Percentiles rank a stretch among this genome's conserved stretches.
Conservation (phyloP, 2,888 invertebrate species). For the Tachystola acroxantha region DNA sequence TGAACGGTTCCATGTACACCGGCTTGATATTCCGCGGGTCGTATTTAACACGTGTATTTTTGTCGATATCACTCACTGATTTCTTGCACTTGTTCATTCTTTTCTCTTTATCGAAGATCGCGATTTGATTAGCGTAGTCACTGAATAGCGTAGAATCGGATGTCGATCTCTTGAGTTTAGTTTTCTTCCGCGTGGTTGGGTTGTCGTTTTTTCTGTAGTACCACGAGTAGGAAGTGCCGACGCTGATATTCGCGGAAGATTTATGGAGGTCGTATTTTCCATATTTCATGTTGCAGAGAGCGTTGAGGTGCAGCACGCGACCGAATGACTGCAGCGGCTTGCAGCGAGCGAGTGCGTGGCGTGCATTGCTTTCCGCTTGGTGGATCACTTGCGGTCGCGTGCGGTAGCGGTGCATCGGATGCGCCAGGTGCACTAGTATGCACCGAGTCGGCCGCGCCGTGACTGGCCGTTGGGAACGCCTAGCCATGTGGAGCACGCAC, state of each 20-base stretch:
- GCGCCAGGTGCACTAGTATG: constrained; percentile 39
- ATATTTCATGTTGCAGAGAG: constrained; percentile 65
- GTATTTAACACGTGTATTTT: constrained; percentile 55
- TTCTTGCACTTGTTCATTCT: constrained; percentile 54
- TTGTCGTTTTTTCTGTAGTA: constrained; percentile 68
- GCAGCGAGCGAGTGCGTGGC: constrained; percentile 43
- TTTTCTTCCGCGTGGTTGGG: constrained; percentile 46
- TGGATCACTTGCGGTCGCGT: constrained; percentile 30
- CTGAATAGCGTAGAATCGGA: constrained; percentile 74
- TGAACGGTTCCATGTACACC: constrained; percentile 64
- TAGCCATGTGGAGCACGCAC: constrained; percentile 43
- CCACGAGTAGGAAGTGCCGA: constrained; percentile 74
- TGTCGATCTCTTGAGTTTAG: constrained; percentile 50
- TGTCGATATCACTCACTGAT: constrained; percentile 58
- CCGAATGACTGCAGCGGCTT: constrained; percentile 38
- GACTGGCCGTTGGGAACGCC: constrained; percentile 35
- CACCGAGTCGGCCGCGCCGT: constrained; percentile 41
- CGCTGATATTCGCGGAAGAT: constrained; percentile 63
- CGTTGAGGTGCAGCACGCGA: constrained; percentile 47
- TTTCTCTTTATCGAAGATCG: constrained; percentile 61
- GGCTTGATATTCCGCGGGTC: constrained; percentile 54
- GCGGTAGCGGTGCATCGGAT: constrained; percentile 47
- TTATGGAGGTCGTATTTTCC: constrained; percentile 74
- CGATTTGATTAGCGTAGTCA: constrained; percentile 70
- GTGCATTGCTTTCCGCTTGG: constrained; percentile 14